phyloP scores from a whole-genome alignment of 2,888 invertebrate genomes.

The Calephelis perditalis region DNA sequence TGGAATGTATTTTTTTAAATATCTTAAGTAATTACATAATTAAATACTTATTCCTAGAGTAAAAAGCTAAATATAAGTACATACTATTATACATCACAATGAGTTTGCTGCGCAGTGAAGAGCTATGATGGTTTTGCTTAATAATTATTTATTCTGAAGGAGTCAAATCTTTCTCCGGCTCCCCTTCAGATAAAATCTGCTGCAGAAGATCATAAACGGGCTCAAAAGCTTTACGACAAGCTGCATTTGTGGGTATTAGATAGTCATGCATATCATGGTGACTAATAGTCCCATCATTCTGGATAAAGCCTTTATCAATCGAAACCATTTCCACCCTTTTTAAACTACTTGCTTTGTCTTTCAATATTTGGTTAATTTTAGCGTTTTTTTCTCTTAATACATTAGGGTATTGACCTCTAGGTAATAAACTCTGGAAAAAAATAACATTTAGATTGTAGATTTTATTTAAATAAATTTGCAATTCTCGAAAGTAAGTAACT shows the following conservation, averaged over 20 bases:
- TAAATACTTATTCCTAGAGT: conserved; percentile 54
- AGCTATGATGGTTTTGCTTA: conserved; percentile 30
- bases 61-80: conserved; percentile 73
- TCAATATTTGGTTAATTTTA: conserved; percentile 85
- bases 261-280: conserved; percentile 96
- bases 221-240: conserved; percentile 92
- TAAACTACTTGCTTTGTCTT: conserved; percentile 79
- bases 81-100: conserved; percentile 62
- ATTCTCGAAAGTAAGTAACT: no score
- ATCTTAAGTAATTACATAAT: conserved; percentile 35
- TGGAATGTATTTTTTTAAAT: conserved; percentile 63
- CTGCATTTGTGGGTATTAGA: conserved; percentile 90
- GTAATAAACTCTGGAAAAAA: conserved; percentile 87
- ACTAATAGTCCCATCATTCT: conserved; percentile 88
- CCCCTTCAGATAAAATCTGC: conserved; percentile 87
- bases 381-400: conserved; percentile 86
- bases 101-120: conserved; percentile 58
- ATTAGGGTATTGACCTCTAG: conserved; percentile 92
- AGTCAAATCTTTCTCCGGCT: conserved; percentile 85
- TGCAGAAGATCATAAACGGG: conserved; percentile 88
- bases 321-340: conserved; percentile 86
- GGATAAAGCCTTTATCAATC: conserved; percentile 88
- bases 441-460: neutral
- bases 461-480: neutral
- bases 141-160: conserved; percentile 79